Base-by-base conservation (phyloP, 2,888 invertebrate genomes). In the Epistrophe eligans region DNA sequence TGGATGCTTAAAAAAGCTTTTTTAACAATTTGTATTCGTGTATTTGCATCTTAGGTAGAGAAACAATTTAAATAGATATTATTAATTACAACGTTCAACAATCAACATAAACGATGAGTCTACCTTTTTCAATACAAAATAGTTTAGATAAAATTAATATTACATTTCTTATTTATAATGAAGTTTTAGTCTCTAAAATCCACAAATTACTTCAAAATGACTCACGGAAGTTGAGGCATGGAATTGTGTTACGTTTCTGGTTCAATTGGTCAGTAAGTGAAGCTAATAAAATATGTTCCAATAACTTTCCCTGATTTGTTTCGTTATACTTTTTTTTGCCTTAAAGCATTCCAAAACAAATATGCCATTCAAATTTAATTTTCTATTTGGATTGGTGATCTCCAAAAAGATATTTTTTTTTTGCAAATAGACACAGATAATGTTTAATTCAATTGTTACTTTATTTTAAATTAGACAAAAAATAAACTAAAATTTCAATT, bases 321-420 rank as follows among this genome's bases (percentile, higher is more conserved):
- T 13, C 48, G 35, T 35, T 52, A 38, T 13, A 10, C 19, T 3
- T 28, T 5, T 28, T 5, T 32, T 64, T 24, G 9, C 38, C 70
- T 45, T 15, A 13, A 17, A 17, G 52, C 50, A 19, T 38, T 19
- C 19, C 45, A 55, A 45, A 28, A 76, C 43, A 48, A 77, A 62
- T 70, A 70, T 48, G 19, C 60, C 67, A 70, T 76, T 81, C 64
- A 71, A 64, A 64, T 77, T 77, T 60, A 67, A 40, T 43, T 58
- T 40, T 50, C 45, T 43, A 55, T 24, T 43, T 11, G 13, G 32
- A 55, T 70, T 70, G 24, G 7, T 24, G n/a, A 70, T 52, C 55
- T 17, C 6, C 13, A 0, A 57, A 79, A 38, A 72, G 72, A 79
- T 72, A 55, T 48, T 19, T 43, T n/a, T 15, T 35, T 43, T 10